Evolutionary conservation across 2,888 invertebrate species (phyloP).

Genomic region (Plebejus anna): DNA sequence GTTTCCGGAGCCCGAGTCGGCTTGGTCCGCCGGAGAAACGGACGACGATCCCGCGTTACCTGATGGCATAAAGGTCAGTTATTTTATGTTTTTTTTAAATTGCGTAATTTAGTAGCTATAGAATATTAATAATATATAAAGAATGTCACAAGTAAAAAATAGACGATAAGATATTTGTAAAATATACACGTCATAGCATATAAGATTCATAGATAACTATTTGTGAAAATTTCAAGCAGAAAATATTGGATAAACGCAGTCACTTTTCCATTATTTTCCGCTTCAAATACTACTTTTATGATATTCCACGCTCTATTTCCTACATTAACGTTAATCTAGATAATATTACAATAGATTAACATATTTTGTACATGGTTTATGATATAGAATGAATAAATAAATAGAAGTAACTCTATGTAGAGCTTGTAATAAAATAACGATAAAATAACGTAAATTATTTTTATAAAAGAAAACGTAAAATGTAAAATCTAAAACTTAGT

Average conservation of each 20-base stretch:
- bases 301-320: no score
- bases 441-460: no score
- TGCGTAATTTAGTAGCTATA: background rate
- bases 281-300: background rate
- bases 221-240: no score
- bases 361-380: background rate
- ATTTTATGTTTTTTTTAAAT: constrained; percentile 13
- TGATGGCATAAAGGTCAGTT: constrained; percentile 51
- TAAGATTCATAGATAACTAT: no score
- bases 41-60: constrained; percentile 53
- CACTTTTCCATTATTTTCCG: background rate
- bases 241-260: no score
- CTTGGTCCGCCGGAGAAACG: constrained; percentile 68
- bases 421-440: background rate
- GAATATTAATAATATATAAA: constrained; percentile 10
- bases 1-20: constrained; percentile 59
- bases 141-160: background rate
- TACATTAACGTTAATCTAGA: no score
- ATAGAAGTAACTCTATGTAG: background rate
- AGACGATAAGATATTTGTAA: background rate
- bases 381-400: background rate
- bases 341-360: background rate
- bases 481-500: background rate
- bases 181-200: no score
- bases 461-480: no score